phyloP scores from a whole-genome alignment of 2,797 vertebrate species.

The Pristis pectinata region DNA sequence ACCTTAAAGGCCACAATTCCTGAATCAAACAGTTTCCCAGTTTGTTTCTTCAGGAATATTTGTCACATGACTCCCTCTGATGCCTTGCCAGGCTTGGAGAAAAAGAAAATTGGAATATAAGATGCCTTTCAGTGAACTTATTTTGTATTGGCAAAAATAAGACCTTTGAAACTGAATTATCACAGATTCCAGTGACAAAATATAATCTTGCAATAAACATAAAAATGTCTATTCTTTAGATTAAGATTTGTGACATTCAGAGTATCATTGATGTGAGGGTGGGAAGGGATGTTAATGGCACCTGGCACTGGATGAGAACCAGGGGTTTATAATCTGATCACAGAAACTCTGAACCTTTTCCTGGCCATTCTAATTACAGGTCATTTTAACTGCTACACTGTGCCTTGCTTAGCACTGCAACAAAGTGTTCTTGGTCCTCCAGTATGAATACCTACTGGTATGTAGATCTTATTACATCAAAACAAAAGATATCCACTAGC shows the following conservation, averaged over 20 bases:
- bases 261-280: neutral
- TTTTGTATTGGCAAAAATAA: neutral
- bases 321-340: neutral
- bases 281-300: neutral
- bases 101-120: constrained; percentile 3
- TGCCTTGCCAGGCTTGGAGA: neutral
- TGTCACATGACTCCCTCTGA: neutral
- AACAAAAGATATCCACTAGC: no score
- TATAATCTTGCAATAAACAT: neutral
- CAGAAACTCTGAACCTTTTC: neutral
- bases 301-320: neutral
- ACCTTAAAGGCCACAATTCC: neutral
- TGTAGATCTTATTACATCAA: no score
- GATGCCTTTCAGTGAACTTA: no score
- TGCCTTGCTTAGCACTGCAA: neutral
- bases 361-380: neutral
- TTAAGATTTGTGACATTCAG: neutral
- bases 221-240: no score
- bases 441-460: no score
- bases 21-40: neutral
- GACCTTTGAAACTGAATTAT: neutral
- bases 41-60: neutral
- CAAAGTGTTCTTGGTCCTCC: no score
- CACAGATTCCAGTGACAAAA: neutral
- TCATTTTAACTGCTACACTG: neutral